A percentile compares a stretch with the other conserved stretches of the same genome.
These are phyloP conservation scores for Cnemophilus loriae DNA, from an alignment of 2,113 vertebrate genomes.

Conservation along the genomic window DNA sequence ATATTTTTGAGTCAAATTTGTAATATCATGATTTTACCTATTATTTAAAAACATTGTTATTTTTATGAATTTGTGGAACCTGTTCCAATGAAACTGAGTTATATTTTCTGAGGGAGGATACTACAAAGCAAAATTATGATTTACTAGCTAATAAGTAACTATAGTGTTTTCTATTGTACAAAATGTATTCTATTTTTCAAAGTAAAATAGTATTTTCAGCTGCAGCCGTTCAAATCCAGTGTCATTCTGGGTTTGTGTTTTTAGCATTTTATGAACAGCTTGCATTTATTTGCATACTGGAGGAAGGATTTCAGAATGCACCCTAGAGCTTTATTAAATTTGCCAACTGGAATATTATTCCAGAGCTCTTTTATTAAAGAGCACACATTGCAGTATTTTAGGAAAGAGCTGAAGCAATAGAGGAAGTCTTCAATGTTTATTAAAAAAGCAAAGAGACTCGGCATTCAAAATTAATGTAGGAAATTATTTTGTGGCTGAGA, in stretches of 20 bases:
- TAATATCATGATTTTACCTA: background rate
- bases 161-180: background rate
- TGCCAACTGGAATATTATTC: constrained; percentile 9
- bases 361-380: constrained; percentile 10
- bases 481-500: background rate
- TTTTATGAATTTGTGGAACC: background rate
- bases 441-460: background rate
- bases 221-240: background rate
- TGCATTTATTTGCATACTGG: background rate
- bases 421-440: background rate
- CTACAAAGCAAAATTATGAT: background rate
- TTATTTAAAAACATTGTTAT: background rate
- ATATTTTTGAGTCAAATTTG: background rate
- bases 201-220: background rate
- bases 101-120: background rate
- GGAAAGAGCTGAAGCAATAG: background rate
- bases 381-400: background rate
- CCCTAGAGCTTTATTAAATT: constrained; percentile 29
- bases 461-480: background rate
- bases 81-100: background rate
- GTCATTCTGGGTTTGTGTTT: background rate
- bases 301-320: constrained; percentile 4
- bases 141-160: background rate
- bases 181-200: background rate
- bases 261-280: background rate